phyloP scores from a whole-genome alignment of 2,113 vertebrate species.

The Puntigrus tetrazona region DNA sequence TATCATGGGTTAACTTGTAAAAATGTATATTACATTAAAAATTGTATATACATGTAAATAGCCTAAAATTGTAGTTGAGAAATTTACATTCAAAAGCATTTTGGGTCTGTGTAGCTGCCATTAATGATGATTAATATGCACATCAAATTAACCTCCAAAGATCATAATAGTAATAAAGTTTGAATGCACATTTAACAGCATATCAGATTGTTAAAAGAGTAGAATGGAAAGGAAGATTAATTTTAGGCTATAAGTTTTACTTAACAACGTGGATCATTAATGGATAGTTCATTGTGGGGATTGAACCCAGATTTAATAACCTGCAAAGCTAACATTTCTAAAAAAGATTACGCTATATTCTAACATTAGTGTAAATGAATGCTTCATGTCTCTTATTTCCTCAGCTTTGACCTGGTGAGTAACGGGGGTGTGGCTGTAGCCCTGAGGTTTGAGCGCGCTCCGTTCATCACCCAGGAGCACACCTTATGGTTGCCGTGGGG shows the following conservation, averaged over 20 bases:
- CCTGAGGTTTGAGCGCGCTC: constrained; percentile 91
- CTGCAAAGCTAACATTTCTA: background rate
- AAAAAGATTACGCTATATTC: background rate
- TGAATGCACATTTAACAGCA: background rate
- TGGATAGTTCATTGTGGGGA: background rate
- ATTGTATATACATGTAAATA: too few species aligned
- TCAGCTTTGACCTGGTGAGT: constrained; percentile 94
- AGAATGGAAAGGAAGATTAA: too few species aligned
- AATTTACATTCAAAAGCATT: background rate
- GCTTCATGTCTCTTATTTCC: constrained; percentile 46
- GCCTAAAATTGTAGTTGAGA: background rate
- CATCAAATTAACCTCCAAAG: background rate
- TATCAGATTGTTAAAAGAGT: background rate
- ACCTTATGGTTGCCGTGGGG: constrained; percentile 97
- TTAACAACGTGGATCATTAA: background rate
- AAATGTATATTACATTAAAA: too few species aligned
- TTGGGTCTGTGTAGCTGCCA: background rate
- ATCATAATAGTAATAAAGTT: background rate
- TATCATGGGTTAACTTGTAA: too few species aligned
- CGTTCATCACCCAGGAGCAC: constrained; percentile 97
- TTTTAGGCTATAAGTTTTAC: background rate
- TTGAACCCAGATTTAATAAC: background rate
- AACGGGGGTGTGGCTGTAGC: constrained; percentile 89
- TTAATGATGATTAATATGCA: background rate
- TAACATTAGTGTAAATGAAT: background rate